Base-by-base conservation (phyloP, 2,888 invertebrate species). In the Dicyrtoma fusca region DNA sequence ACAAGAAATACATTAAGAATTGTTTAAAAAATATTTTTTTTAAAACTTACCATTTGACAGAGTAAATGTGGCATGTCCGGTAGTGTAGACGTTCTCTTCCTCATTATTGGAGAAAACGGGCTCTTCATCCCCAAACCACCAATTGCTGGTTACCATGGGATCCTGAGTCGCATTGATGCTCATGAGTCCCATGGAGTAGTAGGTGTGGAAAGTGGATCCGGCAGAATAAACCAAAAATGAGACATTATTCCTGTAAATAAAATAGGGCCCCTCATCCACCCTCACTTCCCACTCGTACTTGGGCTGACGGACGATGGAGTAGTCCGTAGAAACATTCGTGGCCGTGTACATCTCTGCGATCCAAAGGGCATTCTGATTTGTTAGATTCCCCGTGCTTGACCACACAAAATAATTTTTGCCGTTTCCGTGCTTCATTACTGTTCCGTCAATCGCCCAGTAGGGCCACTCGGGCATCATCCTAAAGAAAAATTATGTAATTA, bases 391-490 rank as follows among this genome's bases (percentile, higher is more conserved):
- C 1, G 11, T 42, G n/a, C 68, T 55, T n/a, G 68, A 21, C 21
- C 21, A 68, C 11, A 26, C 53, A 53, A 68, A 68, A 19, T 68
- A 68, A 25, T 25, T 14, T 19, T 68, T 11, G 3, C 57, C 68
- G 25, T 65, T 51, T 53, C 68, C 68, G 26, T 68, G 68, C 26
- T 68, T 21, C 68, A 68, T 23, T 3, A 68, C 55, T 6, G 55
- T 68, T 25, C 55, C 68, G 25, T 76, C 75, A 70, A 76, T 76
- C n/a, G 76, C 74, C 1, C 55, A 65, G 42, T 61, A 69, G 17
- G 74, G 74, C 73, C 73, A 74, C 19, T 73, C 74, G 4, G 72
- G 62, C 57, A 76, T 65, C 13, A 76, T 17, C 42, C 75, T 75
- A 55, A n/a, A n/a, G n/a, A n/a, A n/a, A n/a, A n/a, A n/a, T n/a